A percentile compares a stretch with the other conserved stretches of the same genome.
phyloP scores from a whole-genome alignment of 2,888 invertebrate genomes.

The Stenurella melanura region DNA sequence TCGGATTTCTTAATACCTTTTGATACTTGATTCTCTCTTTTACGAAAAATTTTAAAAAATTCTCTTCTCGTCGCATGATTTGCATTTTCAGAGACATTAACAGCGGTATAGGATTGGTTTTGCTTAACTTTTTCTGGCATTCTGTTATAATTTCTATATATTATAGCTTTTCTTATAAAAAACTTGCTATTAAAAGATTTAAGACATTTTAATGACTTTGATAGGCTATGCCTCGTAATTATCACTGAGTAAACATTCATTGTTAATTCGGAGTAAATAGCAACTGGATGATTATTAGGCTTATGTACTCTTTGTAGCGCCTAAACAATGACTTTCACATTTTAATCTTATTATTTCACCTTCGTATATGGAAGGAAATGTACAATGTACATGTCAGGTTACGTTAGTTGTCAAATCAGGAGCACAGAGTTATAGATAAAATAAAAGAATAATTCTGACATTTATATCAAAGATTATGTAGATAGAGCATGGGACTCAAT shows the following conservation, averaged over 20 bases:
- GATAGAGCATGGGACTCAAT: too few species aligned
- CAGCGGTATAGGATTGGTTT: constrained; percentile 63
- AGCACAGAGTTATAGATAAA: too few species aligned
- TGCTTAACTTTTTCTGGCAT: constrained; percentile 64
- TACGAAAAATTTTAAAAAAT: constrained; percentile 54
- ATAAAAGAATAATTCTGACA: too few species aligned
- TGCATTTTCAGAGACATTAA: constrained; percentile 59
- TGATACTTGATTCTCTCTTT: constrained; percentile 42
- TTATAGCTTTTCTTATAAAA: constrained; percentile 23
- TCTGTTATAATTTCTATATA: constrained; percentile 53
- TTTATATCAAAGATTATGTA: too few species aligned
- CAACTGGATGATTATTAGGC: neutral
- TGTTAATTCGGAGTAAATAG: constrained; percentile 14
- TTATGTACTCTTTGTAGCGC: neutral
- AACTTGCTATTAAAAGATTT: constrained; percentile 36
- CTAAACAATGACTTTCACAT: constrained; percentile 21
- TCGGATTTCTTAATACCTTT: constrained; percentile 73
- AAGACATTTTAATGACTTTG: constrained; percentile 49
- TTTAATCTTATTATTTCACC: neutral
- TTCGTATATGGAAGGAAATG: too few species aligned
- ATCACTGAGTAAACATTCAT: constrained; percentile 49
- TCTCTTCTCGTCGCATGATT: constrained; percentile 43
- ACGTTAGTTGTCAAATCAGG: too few species aligned
- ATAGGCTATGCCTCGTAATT: constrained; percentile 46
- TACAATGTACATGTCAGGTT: too few species aligned